phyloP scores from a whole-genome alignment of 1,140 invertebrate species.

The Oscheius sp. region DNA sequence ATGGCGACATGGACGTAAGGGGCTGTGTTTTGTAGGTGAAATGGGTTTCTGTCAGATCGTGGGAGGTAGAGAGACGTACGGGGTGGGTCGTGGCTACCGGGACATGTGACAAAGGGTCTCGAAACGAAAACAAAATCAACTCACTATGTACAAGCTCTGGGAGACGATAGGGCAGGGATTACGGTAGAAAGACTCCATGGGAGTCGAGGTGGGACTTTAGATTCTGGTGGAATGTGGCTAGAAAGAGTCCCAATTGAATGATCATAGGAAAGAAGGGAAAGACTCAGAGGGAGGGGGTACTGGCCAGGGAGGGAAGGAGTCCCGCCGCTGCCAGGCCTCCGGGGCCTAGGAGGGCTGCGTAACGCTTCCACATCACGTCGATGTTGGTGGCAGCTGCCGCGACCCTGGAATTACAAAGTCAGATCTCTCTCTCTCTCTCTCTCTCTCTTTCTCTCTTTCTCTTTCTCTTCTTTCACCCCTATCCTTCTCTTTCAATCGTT shows the following conservation, averaged over 20 bases:
- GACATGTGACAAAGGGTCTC: background rate
- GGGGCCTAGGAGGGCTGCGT: conserved; percentile 46
- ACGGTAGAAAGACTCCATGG: background rate
- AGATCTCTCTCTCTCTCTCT: background rate
- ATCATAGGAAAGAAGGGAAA: background rate
- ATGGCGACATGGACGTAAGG: too few relatives aligned
- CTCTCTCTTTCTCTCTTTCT: too few relatives aligned
- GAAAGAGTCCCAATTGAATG: too few relatives aligned
- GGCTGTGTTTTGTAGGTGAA: too few relatives aligned
- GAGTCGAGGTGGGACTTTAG: too few relatives aligned
- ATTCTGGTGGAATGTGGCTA: too few relatives aligned
- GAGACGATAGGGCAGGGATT: too few relatives aligned
- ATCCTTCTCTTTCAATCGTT: too few relatives aligned
- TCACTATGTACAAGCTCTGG: background rate
- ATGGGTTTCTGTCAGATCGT: background rate
- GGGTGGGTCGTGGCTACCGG: background rate
- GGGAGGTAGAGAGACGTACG: background rate
- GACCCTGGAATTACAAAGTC: background rate
- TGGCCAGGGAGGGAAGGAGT: conserved; percentile 24
- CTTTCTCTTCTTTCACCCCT: too few relatives aligned
- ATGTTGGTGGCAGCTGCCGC: conserved; percentile 30
- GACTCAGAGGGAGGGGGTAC: background rate
- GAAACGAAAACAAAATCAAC: background rate
- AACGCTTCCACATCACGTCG: conserved; percentile 48
- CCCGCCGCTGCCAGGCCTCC: conserved; percentile 48